These are phyloP conservation scores for Dicyrtoma fusca DNA, from an alignment of 2,888 invertebrate species.

Conservation along the genomic window DNA sequence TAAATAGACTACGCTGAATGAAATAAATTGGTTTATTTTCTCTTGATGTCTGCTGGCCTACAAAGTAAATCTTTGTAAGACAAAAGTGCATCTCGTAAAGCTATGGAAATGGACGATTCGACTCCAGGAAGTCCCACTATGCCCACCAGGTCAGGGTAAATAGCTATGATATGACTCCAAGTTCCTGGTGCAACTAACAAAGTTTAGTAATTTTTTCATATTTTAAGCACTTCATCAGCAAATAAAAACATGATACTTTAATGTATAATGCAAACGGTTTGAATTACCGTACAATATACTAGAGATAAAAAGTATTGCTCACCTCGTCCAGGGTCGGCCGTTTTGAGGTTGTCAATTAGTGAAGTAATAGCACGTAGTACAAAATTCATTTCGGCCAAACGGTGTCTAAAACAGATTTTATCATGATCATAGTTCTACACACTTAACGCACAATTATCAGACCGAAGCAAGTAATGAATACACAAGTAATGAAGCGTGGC, in stretches of 20 bases:
- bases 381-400: conserved; percentile 93
- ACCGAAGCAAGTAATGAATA: not conserved
- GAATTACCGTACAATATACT: not conserved
- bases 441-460: not conserved
- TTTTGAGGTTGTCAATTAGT: conserved; percentile 86
- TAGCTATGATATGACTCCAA: conserved; percentile 89
- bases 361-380: conserved; percentile 93
- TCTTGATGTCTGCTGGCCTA: conserved; percentile 33
- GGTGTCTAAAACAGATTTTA: conserved; percentile 68
- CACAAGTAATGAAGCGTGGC: no score
- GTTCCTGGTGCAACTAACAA: conserved; percentile 80
- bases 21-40: conserved; percentile 16
- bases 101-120: conserved; percentile 64
- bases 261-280: not conserved
- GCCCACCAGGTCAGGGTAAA: conserved; percentile 84
- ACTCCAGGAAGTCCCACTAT: conserved; percentile 80
- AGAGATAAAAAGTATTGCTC: conserved; percentile 52
- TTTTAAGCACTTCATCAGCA: conserved; percentile 24
- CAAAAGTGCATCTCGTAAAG: conserved; percentile 80
- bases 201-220: conserved; percentile 21
- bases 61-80: conserved; percentile 80
- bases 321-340: conserved; percentile 85
- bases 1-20: no score
- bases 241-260: not conserved
- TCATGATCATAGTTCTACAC: not conserved